phyloP scores from a whole-genome alignment of 2,113 vertebrate genomes.

The Poeciliopsis occidentalis region DNA sequence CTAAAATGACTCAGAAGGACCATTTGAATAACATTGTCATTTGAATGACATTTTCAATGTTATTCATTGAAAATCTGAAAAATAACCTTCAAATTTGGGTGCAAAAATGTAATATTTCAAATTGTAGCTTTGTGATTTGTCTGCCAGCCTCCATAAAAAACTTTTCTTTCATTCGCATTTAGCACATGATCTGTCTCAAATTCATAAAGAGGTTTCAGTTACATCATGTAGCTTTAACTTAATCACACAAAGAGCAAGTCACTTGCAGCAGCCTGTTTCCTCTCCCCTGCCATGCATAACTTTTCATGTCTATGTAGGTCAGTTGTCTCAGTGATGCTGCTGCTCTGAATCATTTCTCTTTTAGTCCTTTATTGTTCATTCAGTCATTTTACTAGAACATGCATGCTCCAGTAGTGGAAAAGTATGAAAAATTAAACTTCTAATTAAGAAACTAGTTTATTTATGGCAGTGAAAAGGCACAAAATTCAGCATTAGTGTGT shows the following conservation, averaged over 20 bases:
- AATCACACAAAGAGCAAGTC: constrained; percentile 22
- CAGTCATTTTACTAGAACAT: constrained; percentile 31
- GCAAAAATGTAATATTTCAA: neutral
- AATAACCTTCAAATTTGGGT: neutral
- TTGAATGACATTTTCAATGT: too few species aligned
- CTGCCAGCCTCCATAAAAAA: neutral
- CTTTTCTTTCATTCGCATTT: constrained; percentile 16
- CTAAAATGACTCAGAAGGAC: neutral
- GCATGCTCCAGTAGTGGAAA: neutral
- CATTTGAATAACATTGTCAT: too few species aligned
- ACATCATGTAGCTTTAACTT: constrained; percentile 44
- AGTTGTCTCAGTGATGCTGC: constrained; percentile 45
- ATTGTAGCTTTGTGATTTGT: neutral
- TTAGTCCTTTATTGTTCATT: constrained; percentile 35
- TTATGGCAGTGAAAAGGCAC: neutral
- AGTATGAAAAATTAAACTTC: neutral
- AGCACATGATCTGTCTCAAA: constrained; percentile 15
- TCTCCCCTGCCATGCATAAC: constrained; percentile 27
- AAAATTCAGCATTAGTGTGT: neutral
- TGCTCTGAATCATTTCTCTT: constrained; percentile 31
- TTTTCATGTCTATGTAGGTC: constrained; percentile 63
- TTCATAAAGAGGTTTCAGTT: constrained; percentile 31
- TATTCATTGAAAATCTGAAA: too few species aligned
- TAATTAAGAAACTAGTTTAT: neutral
- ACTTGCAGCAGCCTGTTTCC: constrained; percentile 33